phyloP scores from a whole-genome alignment of 2,888 invertebrate species.

The Scaptomyza reducta region DNA sequence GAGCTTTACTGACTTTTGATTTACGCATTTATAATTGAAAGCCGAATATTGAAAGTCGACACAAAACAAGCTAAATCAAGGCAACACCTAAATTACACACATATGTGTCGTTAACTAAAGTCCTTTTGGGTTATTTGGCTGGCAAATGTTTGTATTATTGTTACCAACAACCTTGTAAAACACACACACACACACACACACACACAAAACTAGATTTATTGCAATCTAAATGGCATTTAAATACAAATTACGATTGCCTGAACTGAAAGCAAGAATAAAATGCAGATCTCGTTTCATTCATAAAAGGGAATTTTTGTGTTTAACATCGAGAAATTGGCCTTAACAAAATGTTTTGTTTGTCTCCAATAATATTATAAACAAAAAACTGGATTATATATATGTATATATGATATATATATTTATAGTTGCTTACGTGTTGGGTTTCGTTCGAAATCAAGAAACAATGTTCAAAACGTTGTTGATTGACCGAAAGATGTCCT shows the following conservation, averaged over 20 bases:
- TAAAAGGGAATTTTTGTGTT: neutral
- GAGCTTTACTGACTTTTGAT: conserved; percentile 41
- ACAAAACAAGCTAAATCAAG: conserved; percentile 24
- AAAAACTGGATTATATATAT: conserved; percentile 25
- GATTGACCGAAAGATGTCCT: neutral
- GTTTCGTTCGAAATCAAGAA: conserved; percentile 9
- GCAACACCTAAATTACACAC: conserved; percentile 2
- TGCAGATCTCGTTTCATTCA: conserved; percentile 3
- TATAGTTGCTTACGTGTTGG: conserved; percentile 13
- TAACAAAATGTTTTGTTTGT: conserved; percentile 22
- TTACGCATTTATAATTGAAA: conserved; percentile 36
- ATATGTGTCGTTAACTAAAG: neutral
- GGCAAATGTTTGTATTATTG: conserved; percentile 17
- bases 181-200: neutral
- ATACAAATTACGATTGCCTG: conserved; percentile 53
- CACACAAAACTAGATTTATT: conserved; percentile 46
- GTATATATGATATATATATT: conserved; percentile 10
- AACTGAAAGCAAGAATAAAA: conserved; percentile 8
- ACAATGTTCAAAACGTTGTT: fast-evolving
- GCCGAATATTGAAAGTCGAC: conserved; percentile 20
- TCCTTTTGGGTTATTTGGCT: neutral
- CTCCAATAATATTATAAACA: conserved; percentile 29
- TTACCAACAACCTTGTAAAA: conserved; percentile 21
- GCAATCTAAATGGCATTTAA: conserved; percentile 45
- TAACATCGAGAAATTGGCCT: conserved; percentile 25